Conservation (phyloP, 1,140 invertebrate species). For the Nephila pilipes region DNA sequence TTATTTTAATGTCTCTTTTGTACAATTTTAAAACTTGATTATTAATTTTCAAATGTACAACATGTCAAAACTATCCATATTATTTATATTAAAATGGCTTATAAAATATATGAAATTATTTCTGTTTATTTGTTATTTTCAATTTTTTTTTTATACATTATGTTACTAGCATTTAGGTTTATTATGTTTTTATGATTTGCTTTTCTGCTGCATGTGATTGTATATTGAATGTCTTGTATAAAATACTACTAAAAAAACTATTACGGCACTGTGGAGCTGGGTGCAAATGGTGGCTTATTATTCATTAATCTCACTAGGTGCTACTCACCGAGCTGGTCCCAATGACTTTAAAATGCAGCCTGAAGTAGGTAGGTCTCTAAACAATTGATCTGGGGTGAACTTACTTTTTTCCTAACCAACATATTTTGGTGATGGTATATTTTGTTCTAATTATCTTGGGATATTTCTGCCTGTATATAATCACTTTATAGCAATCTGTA, state of each 20-base stretch:
- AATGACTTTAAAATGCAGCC: slow-evolving; percentile 76
- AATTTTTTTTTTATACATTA: neutral
- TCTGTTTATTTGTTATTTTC: neutral
- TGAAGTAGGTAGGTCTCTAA: slow-evolving; percentile 75
- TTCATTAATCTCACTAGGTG: slow-evolving; percentile 77
- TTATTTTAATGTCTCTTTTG: no score
- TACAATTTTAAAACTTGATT: neutral
- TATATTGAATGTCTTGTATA: neutral
- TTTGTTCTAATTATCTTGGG: neutral
- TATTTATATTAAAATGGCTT: no score
- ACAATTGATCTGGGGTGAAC: slow-evolving; percentile 37
- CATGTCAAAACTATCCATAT: no score
- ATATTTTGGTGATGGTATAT: slow-evolving; percentile 59
- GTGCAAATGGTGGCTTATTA: slow-evolving; percentile 67
- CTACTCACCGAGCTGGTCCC: slow-evolving; percentile 63
- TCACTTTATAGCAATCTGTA: neutral
- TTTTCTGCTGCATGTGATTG: slow-evolving; percentile 4
- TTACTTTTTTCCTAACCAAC: slow-evolving; percentile 11
- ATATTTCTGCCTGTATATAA: neutral
- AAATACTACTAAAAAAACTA: slow-evolving; percentile 57
- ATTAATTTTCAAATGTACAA: no score
- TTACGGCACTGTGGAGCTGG: slow-evolving; percentile 53
- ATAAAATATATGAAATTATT: neutral
- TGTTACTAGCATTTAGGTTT: neutral
- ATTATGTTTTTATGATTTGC: neutral